A percentile compares a stretch with the other conserved stretches of the same genome.
phyloP scores from a whole-genome alignment of 2,888 invertebrate genomes.

The Drosophila ustulata region DNA sequence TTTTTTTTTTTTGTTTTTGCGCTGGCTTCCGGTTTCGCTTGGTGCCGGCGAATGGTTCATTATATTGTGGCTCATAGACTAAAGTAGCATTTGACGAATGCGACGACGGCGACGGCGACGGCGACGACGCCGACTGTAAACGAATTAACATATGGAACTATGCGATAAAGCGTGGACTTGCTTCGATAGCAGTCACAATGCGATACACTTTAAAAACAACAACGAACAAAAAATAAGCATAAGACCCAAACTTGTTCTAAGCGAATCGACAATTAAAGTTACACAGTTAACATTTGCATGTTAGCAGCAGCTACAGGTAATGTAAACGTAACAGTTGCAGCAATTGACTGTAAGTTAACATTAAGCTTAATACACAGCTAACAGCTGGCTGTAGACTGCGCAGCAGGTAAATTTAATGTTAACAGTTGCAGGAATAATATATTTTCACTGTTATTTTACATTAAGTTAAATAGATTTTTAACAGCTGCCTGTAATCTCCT shows the following conservation, averaged over 20 bases:
- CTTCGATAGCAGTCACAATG: slow-evolving; percentile 46
- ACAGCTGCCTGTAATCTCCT: no score
- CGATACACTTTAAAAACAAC: slow-evolving; percentile 39
- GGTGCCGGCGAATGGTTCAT: slow-evolving; percentile 30
- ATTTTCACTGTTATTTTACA: no score
- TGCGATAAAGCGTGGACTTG: slow-evolving; percentile 76
- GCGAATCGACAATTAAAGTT: background rate
- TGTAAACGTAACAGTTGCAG: slow-evolving; percentile 1
- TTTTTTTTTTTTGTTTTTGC: slow-evolving; percentile 21
- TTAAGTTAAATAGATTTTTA: no score
- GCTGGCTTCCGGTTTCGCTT: slow-evolving; percentile 54
- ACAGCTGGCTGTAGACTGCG: no score
- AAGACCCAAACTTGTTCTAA: background rate
- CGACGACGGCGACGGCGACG: slow-evolving; percentile 15
- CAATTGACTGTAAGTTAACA: background rate
- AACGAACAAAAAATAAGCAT: background rate
- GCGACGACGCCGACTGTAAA: slow-evolving; percentile 44
- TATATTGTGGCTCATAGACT: slow-evolving; percentile 45
- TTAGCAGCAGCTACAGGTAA: background rate
- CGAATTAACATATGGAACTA: slow-evolving; percentile 71
- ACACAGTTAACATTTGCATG: background rate
- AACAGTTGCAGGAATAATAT: background rate
- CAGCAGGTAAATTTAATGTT: slow-evolving; percentile 2
- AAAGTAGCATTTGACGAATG: slow-evolving; percentile 60
- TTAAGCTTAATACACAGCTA: no score